Base-by-base conservation (phyloP, 2,113 vertebrate genomes). In the Megaceryle torquata region DNA sequence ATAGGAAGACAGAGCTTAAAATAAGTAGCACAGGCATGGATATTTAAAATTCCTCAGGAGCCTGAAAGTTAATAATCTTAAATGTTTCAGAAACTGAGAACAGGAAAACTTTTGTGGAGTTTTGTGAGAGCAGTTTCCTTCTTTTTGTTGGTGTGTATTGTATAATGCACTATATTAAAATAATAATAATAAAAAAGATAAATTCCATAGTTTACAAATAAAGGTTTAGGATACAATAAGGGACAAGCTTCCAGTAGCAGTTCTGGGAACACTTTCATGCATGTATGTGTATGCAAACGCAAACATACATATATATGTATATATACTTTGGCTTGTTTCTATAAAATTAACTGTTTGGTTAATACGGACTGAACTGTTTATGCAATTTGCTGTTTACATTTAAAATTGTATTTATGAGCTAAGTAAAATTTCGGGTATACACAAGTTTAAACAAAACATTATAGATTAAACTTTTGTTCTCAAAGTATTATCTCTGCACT, bases 81-180 rank as follows among this genome's bases (percentile, higher is more conserved):
- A 88, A 91, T 56, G 29, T 88, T 96, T 82, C 84, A 92, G 92
- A 96, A 96, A 82, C 87, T 86, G 82, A 91, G 60, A 71, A 86
- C 64, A 44, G 77, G 69, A 95, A 91, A 91, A 75, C 50, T 80
- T 75, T 35, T 67, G 54, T 69, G 31, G 43, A 92, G 48, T 56
- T 37, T 28, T 69, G 57, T 63, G 51, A 70, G n/a, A 85, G 24
- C 35, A 41, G 28, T 89, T 88, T 87, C 26, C 15, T 79, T 67
- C 8, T 43, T 53, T 53, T 67, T 7, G 3, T 65, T 15, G 59
- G 6, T 2, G 12, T 79, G 18, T 82, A 33, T 78, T 74, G 43
- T 53, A 4, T 39, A 93, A 75, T 8, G 21, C 10, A 48, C 11
- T 43, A 4, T 53, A 60, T 69, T 77, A 8, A 26, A 46, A 26